Evolutionary conservation across 2,113 vertebrate genomes (phyloP), one percentile per base, ranked within the genome.

Genomic region (Larimichthys crocea): DNA sequence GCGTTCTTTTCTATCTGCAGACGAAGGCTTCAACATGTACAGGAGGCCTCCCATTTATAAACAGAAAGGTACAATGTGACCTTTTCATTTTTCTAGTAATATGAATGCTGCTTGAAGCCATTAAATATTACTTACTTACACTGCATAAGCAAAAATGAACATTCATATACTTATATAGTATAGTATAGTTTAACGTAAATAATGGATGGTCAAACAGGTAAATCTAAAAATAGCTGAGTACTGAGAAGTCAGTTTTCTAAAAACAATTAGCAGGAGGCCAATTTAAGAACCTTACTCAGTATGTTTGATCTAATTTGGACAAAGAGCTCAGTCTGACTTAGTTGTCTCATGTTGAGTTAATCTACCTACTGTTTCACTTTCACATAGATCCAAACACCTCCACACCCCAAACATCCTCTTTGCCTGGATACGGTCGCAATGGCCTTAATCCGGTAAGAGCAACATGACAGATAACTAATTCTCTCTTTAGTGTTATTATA

Each of bases 41-140:
- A 96, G 94, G 88, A 99, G 97, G 85, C 98, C 97, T 3, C 98
- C 98, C 11, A 98, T 99, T 95, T 99, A 99, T 95, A 99, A 97
- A 92, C 97, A 97, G 80, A 95, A 99, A 88, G 98, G 98, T 99
- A 97, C 1, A 40, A 31, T 19, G 11, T 20, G 19, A 50, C 5
- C 9, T 19, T 24, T 59, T 49, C 14, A 20, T 49, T 1, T 17
- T 61, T 62, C 10, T 10, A 1, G 2, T 6, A 10, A 29, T 40
- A 22, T 26, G 3, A 44, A 44, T 3, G 3, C 31, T 26, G 15
- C 5, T 29, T 20, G 17, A 59, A 20, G 15, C 26, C 17, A 20
- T 42, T 53, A 14, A 53, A 74, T 49, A 49, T 22, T 24, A 68
- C 22, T 35, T 14, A 46, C 12, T 46, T 16, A 17, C 59, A 61